A percentile compares a stretch with the other conserved stretches of the same genome.
Conservation (phyloP, 2,113 vertebrate genomes). For the Callionymus lyra region DNA sequence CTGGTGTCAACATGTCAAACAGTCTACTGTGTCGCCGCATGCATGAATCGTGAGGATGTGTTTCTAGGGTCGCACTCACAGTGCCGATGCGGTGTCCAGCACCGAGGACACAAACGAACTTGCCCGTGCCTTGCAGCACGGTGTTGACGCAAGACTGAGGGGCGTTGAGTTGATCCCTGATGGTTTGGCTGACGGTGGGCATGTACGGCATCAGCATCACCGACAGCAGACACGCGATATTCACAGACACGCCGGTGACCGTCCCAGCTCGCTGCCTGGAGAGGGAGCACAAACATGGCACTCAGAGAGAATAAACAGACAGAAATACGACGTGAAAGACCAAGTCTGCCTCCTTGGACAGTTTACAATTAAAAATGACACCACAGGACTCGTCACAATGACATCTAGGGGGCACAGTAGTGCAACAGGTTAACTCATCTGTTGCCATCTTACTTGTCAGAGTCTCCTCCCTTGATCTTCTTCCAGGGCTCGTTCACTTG, state of each 20-base stretch:
- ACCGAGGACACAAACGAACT: constrained; percentile 72
- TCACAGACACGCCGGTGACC: constrained; percentile 83
- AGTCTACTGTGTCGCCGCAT: constrained; percentile 9
- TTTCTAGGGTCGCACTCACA: constrained; percentile 53
- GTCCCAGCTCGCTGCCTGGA: constrained; percentile 80
- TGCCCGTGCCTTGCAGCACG: constrained; percentile 52
- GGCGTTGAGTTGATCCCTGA: constrained; percentile 78
- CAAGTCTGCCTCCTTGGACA: too few species aligned
- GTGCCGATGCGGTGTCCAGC: constrained; percentile 79
- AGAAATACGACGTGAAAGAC: too few species aligned
- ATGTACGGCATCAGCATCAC: constrained; percentile 84
- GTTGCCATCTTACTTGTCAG: constrained; percentile 67
- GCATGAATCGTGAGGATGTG: constrained; percentile 9
- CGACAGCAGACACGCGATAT: constrained; percentile 77
- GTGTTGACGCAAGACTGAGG: constrained; percentile 41
- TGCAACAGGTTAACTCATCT: too few species aligned
- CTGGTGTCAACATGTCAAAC: constrained; percentile 15
- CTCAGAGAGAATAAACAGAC: too few species aligned
- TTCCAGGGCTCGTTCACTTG: constrained; percentile 95
- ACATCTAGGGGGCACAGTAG: too few species aligned
- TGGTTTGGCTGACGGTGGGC: constrained; percentile 75
- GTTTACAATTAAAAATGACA: too few species aligned
- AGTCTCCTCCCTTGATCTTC: constrained; percentile 78
- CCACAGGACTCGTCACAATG: too few species aligned
- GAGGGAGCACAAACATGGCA: neutral